phyloP scores from a whole-genome alignment of 2,113 vertebrate genomes.

The Colius striatus region DNA sequence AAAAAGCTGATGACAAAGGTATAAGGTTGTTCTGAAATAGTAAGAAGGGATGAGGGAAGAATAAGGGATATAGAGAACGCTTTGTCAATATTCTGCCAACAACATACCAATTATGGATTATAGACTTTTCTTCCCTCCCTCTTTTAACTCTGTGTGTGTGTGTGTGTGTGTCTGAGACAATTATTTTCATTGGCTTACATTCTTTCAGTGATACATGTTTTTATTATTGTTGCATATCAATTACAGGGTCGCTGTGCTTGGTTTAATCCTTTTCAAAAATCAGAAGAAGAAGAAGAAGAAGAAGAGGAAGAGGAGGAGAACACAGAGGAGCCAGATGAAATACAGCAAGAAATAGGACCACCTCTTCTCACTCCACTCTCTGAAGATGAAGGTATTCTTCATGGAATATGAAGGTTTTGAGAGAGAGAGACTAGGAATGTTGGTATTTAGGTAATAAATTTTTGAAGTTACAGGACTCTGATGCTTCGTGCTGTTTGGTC shows the following conservation, averaged over 20 bases:
- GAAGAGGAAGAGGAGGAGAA: slow-evolving; percentile 78
- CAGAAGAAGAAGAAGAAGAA: slow-evolving; percentile 77
- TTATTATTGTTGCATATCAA: neutral
- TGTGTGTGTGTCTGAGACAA: neutral
- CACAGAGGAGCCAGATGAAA: slow-evolving; percentile 78
- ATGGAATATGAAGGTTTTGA: neutral
- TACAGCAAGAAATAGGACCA: slow-evolving; percentile 87
- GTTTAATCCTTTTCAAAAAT: slow-evolving; percentile 84
- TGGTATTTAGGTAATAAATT: neutral
- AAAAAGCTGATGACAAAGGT: neutral
- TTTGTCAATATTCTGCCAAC: neutral
- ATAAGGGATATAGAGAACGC: neutral
- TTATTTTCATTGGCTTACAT: neutral
- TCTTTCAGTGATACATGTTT: neutral
- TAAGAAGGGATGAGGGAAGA: neutral
- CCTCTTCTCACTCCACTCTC: slow-evolving; percentile 90
- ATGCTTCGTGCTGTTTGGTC: neutral
- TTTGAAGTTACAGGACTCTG: neutral
- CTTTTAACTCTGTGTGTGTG: accelerated
- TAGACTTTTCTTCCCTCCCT: accelerated
- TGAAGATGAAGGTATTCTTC: slow-evolving; percentile 88
- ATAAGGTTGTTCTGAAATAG: neutral
- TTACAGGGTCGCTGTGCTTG: slow-evolving; percentile 90
- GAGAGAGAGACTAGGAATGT: neutral
- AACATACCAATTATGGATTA: neutral